A percentile compares a stretch with the other conserved stretches of the same genome.
Conservation (phyloP, 2,888 invertebrate species). For the Tachina lurida region DNA sequence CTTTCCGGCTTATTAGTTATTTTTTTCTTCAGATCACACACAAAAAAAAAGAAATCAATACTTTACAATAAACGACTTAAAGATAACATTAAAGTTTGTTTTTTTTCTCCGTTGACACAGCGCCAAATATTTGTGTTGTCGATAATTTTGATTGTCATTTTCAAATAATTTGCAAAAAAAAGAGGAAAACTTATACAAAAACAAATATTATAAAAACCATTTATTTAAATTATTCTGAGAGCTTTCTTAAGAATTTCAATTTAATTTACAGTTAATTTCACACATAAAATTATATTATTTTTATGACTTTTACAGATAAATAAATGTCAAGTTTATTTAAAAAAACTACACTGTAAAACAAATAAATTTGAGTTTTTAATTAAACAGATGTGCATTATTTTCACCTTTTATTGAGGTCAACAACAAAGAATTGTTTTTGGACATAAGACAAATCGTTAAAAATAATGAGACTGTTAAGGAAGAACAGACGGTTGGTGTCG, state of each 20-base stretch:
- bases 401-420: conserved; percentile 17
- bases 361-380: conserved; percentile 43
- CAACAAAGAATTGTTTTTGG: conserved; percentile 33
- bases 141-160: conserved; percentile 54
- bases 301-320: conserved; percentile 20
- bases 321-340: conserved; percentile 36
- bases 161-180: conserved; percentile 24
- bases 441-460: conserved; percentile 24
- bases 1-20: conserved; percentile 63
- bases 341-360: conserved; percentile 13
- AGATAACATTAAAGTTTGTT: conserved; percentile 7
- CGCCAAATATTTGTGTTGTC: conserved; percentile 56
- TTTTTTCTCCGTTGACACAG: conserved; percentile 44
- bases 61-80: conserved; percentile 35
- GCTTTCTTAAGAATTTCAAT: conserved; percentile 48
- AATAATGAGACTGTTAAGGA: conserved; percentile 13
- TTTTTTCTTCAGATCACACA: conserved; percentile 17
- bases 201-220: conserved; percentile 30
- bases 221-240: conserved; percentile 32
- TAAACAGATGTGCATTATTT: not conserved
- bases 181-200: conserved; percentile 5
- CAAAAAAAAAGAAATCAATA: conserved; percentile 16
- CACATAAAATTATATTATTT: conserved; percentile 35
- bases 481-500: not conserved
- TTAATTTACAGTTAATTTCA: conserved; percentile 40